Percentiles rank a stretch among this genome's conserved stretches.
Evolutionary conservation across 1,140 invertebrate genomes (phyloP).

Genomic region (Pissodes strobi): DNA sequence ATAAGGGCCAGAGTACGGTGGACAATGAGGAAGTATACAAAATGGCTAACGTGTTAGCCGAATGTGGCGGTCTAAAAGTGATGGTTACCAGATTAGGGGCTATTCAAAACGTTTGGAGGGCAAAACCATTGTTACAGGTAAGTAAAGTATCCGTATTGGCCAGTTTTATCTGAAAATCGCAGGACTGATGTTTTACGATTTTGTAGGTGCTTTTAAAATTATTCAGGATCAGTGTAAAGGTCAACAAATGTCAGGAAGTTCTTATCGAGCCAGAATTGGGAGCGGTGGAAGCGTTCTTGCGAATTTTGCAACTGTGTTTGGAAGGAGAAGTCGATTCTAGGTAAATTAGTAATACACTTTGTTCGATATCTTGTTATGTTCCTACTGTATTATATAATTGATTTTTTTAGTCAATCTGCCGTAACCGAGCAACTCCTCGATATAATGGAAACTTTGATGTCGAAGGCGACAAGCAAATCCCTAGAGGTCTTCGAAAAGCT

Average conservation of each 20-base stretch:
- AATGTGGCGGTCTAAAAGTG: constrained; percentile 81
- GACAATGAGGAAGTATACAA: constrained; percentile 94
- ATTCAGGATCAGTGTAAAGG: constrained; percentile 82
- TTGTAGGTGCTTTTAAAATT: constrained; percentile 81
- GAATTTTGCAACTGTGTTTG: constrained; percentile 70
- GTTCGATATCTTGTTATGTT: neutral
- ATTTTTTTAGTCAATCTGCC: constrained; percentile 61
- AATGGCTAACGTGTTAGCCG: constrained; percentile 71
- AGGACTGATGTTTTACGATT: no score
- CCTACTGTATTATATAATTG: no score
- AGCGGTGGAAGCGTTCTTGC: constrained; percentile 70
- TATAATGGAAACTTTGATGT: constrained; percentile 92
- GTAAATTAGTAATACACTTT: constrained; percentile 8
- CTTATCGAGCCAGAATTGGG: constrained; percentile 70
- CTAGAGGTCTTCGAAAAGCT: constrained; percentile 77
- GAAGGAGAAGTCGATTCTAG: constrained; percentile 64
- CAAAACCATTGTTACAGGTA: constrained; percentile 74
- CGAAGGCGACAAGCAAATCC: constrained; percentile 83
- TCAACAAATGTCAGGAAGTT: constrained; percentile 71
- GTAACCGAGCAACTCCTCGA: constrained; percentile 83
- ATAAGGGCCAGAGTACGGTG: constrained; percentile 85
- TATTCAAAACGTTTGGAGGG: constrained; percentile 70
- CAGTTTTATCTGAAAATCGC: no score
- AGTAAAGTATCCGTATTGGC: no score
- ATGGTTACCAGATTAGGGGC: constrained; percentile 73